phyloP scores from a whole-genome alignment of 1,140 invertebrate species.

The Myzus persicae region DNA sequence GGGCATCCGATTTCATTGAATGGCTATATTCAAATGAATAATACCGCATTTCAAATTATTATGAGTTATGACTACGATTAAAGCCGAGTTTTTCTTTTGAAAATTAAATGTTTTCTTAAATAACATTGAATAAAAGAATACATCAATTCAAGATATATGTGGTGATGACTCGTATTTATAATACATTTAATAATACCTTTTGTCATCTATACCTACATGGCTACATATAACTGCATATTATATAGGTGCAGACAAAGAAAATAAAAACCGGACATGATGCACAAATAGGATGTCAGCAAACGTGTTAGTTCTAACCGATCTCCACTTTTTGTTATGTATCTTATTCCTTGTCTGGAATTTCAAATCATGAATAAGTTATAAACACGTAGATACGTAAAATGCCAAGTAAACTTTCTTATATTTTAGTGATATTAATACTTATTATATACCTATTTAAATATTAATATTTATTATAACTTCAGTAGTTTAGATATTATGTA shows the following conservation, averaged over 20 bases:
- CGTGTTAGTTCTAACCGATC: not conserved
- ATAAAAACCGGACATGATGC: not conserved
- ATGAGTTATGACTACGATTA: not conserved
- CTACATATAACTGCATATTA: not conserved
- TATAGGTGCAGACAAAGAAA: not conserved
- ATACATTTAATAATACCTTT: not conserved
- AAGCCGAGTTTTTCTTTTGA: not conserved
- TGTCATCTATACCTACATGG: not conserved
- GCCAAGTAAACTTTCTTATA: too few relatives aligned
- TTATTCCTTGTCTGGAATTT: too few relatives aligned
- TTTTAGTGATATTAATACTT: too few relatives aligned
- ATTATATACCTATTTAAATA: too few relatives aligned
- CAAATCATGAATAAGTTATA: too few relatives aligned
- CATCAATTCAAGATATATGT: not conserved
- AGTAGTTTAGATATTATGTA: not conserved
- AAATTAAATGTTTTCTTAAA: not conserved
- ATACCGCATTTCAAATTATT: not conserved
- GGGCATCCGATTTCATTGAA: conserved; percentile 31
- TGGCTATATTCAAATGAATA: conserved; percentile 27
- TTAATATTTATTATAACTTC: not conserved
- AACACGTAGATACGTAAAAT: too few relatives aligned
- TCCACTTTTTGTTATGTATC: not conserved
- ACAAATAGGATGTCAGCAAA: not conserved
- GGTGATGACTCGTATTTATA: not conserved
- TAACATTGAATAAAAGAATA: not conserved